Conservation (phyloP, 2,888 invertebrate genomes). For the Pandemis heparana region DNA sequence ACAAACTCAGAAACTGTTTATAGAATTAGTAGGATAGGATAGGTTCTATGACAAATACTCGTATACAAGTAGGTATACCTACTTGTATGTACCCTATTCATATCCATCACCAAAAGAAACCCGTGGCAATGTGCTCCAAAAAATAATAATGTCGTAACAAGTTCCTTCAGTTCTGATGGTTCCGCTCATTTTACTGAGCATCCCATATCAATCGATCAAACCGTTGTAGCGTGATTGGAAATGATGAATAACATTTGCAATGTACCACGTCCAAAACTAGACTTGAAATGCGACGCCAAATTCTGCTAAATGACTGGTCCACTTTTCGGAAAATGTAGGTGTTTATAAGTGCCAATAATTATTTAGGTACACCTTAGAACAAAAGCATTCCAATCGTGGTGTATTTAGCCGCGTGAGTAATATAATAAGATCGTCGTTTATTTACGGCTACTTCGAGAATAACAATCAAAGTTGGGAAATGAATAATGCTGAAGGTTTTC, state of each 20-base stretch:
- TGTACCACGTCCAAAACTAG: neutral
- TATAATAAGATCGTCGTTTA: slow-evolving; percentile 14
- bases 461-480: slow-evolving; percentile 17
- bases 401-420: slow-evolving; percentile 27
- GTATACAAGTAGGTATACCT: no score
- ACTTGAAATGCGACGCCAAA: neutral
- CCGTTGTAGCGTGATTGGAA: slow-evolving; percentile 1
- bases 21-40: no score
- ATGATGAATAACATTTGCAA: slow-evolving; percentile 11
- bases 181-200: neutral
- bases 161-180: slow-evolving; percentile 8
- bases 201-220: slow-evolving; percentile 4
- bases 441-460: slow-evolving; percentile 14
- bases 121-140: neutral
- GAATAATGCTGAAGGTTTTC: slow-evolving; percentile 23
- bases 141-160: neutral
- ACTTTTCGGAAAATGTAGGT: neutral
- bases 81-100: no score
- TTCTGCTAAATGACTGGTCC: neutral
- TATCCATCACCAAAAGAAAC: neutral
- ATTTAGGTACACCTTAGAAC: neutral
- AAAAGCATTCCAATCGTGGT: slow-evolving; percentile 1
- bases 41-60: no score
- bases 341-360: neutral
- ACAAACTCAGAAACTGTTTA: no score